phyloP scores from a whole-genome alignment of 2,797 vertebrate genomes.

The Hafferia zeledoni region DNA sequence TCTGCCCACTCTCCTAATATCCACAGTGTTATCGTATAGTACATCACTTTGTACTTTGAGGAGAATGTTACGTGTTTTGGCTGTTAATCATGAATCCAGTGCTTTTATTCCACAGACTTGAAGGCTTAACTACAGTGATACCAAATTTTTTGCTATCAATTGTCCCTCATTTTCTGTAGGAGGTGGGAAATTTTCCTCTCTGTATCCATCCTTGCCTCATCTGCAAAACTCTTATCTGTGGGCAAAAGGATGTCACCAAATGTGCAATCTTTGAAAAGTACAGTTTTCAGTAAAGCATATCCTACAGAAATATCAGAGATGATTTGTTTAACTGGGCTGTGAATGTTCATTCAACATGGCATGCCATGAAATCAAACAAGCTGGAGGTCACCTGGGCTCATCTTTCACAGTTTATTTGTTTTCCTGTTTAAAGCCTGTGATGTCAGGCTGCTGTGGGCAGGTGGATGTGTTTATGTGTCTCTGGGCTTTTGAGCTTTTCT shows the following conservation, averaged over 20 bases:
- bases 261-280: neutral
- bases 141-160: neutral
- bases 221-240: neutral
- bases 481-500: neutral
- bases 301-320: neutral
- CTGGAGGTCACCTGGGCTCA: neutral
- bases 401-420: neutral
- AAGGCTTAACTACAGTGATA: neutral
- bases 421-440: neutral
- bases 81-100: neutral
- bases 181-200: neutral
- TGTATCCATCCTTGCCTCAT: neutral
- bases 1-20: constrained; percentile 3
- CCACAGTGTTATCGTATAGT: neutral
- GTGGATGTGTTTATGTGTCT: neutral
- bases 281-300: neutral
- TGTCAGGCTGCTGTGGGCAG: neutral
- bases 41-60: neutral
- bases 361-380: neutral
- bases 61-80: neutral
- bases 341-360: neutral
- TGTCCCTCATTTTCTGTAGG: neutral
- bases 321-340: neutral
- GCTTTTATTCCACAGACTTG: neutral
- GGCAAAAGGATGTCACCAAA: neutral